These are phyloP conservation scores for Erpetoichthys calabaricus DNA, from an alignment of 2,797 vertebrate species.

Conservation along the genomic window DNA sequence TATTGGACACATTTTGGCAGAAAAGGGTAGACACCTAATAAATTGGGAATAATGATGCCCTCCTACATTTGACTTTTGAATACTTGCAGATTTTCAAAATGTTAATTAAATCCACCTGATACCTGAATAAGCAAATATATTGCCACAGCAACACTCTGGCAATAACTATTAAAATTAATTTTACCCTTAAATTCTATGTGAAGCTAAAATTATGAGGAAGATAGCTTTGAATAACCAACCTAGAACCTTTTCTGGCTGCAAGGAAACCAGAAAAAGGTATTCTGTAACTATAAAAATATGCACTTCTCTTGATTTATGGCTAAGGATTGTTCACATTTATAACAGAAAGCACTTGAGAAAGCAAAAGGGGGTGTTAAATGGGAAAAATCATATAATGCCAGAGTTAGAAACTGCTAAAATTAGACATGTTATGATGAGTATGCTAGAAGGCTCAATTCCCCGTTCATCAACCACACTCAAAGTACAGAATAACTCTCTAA, in stretches of 20 bases:
- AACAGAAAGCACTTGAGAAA: slow-evolving; percentile 2
- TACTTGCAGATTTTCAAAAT: too few species aligned
- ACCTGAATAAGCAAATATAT: too few species aligned
- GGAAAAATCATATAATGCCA: slow-evolving; percentile 24
- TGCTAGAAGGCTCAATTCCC: slow-evolving; percentile 25
- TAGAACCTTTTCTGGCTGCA: neutral
- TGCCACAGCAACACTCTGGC: too few species aligned
- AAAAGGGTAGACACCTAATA: too few species aligned
- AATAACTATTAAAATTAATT: neutral
- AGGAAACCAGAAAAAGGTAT: slow-evolving; percentile 2
- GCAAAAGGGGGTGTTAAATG: slow-evolving; percentile 10
- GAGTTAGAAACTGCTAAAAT: slow-evolving; percentile 26
- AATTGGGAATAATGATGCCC: too few species aligned
- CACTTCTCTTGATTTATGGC: neutral
- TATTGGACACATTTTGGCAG: too few species aligned
- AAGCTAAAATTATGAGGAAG: neutral
- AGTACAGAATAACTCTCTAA: slow-evolving; percentile 39
- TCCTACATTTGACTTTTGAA: too few species aligned
- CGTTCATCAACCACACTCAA: slow-evolving; percentile 36
- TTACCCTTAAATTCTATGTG: neutral
- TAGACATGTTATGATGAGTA: slow-evolving; percentile 34
- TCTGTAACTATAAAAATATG: neutral
- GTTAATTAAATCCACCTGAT: too few species aligned
- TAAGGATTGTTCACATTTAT: neutral
- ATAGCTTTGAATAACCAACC: neutral